These are phyloP conservation scores for Dinothrombium tinctorium DNA, from an alignment of 1,140 invertebrate species.

Conservation along the genomic window DNA sequence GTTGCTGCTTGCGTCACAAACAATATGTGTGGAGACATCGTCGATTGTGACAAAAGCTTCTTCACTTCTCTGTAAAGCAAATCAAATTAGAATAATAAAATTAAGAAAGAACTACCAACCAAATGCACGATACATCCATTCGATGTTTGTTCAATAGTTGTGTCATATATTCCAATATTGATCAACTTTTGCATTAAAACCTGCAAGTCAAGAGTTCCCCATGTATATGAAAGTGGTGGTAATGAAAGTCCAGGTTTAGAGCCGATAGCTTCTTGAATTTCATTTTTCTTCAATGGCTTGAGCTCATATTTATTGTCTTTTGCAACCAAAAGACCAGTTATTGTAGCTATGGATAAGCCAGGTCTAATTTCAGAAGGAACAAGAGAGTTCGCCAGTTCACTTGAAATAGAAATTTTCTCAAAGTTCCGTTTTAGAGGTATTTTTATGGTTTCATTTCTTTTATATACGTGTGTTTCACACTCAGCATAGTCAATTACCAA, in stretches of 20 bases:
- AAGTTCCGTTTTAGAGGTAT: constrained; percentile 9
- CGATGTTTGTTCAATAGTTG: constrained; percentile 42
- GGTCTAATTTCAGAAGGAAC: constrained; percentile 44
- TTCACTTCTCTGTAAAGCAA: constrained; percentile 24
- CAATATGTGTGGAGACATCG: constrained; percentile 63
- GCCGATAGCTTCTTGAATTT: constrained; percentile 6
- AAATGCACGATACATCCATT: constrained; percentile 48
- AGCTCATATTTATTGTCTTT: constrained; percentile 28
- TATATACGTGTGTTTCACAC: constrained; percentile 5
- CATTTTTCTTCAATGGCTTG: constrained; percentile 17
- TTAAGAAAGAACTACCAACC: constrained; percentile 25
- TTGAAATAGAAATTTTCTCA: constrained; percentile 9
- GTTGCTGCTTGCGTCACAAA: constrained; percentile 43
- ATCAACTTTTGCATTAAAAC: constrained; percentile 47
- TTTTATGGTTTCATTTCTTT: constrained; percentile 5
- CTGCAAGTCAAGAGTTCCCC: constrained; percentile 51
- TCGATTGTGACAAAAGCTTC: constrained; percentile 63
- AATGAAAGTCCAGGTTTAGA: constrained; percentile 12
- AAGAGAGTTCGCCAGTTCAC: constrained; percentile 38
- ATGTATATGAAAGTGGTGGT: constrained; percentile 28
- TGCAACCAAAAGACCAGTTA: constrained; percentile 47
- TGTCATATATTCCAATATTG: constrained; percentile 50
- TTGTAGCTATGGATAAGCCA: constrained; percentile 45
- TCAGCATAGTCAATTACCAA: constrained; percentile 11
- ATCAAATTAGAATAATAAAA: constrained; percentile 4